Evolutionary conservation across 2,888 invertebrate genomes (phyloP).

Genomic region (Cremastobaeus sp.): DNA sequence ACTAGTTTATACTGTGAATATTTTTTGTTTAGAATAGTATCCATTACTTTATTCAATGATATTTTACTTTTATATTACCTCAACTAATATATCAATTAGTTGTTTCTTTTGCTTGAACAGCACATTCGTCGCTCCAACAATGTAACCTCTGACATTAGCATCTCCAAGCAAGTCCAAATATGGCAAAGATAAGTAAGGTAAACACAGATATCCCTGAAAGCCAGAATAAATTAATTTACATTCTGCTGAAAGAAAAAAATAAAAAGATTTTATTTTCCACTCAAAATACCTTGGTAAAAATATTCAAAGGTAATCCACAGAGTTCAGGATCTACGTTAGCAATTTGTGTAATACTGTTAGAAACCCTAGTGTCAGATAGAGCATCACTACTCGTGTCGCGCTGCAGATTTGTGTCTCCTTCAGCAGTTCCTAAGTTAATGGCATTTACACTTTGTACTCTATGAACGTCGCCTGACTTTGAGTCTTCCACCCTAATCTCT

Average conservation of each 20-base stretch:
- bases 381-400: constrained; percentile 85
- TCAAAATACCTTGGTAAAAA: constrained; percentile 88
- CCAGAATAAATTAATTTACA: too few relatives aligned
- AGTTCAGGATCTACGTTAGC: constrained; percentile 84
- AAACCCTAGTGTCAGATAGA: constrained; percentile 80
- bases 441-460: constrained; percentile 74
- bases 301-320: constrained; percentile 92
- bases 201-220: constrained; percentile 91
- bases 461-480: constrained; percentile 69
- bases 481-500: constrained; percentile 61
- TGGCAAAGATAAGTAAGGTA: constrained; percentile 96
- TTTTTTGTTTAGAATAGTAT: too few relatives aligned
- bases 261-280: neutral
- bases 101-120: constrained; percentile 97
- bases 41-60: too few relatives aligned
- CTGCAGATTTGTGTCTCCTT: constrained; percentile 81
- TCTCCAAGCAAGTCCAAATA: constrained; percentile 95
- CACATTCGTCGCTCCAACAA: constrained; percentile 99
- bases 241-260: neutral
- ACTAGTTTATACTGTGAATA: too few relatives aligned
- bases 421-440: constrained; percentile 72
- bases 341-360: constrained; percentile 82
- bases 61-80: constrained; percentile 81
- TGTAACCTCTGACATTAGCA: constrained; percentile 89
- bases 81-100: constrained; percentile 94